Percentiles rank a stretch among this genome's conserved stretches.
These are phyloP conservation scores for Diuraphis noxia DNA, from an alignment of 1,140 invertebrate genomes.

Conservation along the genomic window DNA sequence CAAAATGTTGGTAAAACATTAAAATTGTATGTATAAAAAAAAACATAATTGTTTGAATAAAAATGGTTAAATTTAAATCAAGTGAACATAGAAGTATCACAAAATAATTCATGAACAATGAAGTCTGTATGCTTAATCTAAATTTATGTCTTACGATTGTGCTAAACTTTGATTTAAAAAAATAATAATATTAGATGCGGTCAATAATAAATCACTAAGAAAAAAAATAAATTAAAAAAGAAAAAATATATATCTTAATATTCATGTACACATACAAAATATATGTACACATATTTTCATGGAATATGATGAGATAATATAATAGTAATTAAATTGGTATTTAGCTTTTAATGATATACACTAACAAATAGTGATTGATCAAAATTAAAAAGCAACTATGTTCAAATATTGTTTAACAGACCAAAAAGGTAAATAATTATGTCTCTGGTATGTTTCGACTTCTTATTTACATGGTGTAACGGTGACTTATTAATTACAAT, in stretches of 20 bases:
- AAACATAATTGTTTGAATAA: not conserved
- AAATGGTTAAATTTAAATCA: slow-evolving; percentile 28
- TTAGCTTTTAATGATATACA: not conserved
- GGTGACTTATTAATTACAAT: slow-evolving; percentile 12
- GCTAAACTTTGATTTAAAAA: slow-evolving; percentile 18
- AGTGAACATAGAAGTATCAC: slow-evolving; percentile 11
- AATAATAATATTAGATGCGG: not conserved
- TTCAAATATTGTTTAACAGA: not conserved
- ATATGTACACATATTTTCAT: slow-evolving; percentile 5
- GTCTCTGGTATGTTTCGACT: not conserved
- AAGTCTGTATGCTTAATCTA: not conserved
- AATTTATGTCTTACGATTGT: not conserved
- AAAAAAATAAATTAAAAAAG: slow-evolving; percentile 14
- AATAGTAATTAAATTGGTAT: not conserved
- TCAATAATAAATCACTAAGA: slow-evolving; percentile 36
- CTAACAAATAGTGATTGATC: slow-evolving; percentile 29
- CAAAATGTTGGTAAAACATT: slow-evolving; percentile 28
- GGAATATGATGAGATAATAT: slow-evolving; percentile 13
- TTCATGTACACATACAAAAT: slow-evolving; percentile 26
- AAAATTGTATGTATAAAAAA: slow-evolving; percentile 17
- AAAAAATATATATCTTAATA: slow-evolving; percentile 17
- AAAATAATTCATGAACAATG: not conserved
- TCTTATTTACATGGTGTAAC: not conserved
- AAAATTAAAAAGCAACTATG: not conserved
- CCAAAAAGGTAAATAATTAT: not conserved